Base-by-base conservation (phyloP, 2,888 invertebrate species). In the Cephus sareptanus region DNA sequence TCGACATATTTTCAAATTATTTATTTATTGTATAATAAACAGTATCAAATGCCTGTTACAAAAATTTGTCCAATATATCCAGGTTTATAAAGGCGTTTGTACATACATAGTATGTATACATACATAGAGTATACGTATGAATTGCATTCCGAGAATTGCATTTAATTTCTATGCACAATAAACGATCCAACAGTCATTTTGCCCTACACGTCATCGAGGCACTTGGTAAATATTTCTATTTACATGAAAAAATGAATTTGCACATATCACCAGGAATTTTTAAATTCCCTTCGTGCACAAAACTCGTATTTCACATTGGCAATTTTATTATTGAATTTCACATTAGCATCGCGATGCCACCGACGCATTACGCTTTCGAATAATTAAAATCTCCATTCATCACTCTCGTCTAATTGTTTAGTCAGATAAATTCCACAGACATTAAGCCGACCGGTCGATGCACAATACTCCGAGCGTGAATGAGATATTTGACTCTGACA, bases 401-500 rank as follows among this genome's bases (percentile, higher is more conserved):
- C 74, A 77, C 77, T 70, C 71, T 56, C 40, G 30, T 34, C 71
- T 75, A 77, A 77, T 77, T 77, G 75, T 75, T 77, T 77, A 75
- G 40, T 70, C 77, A 71, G 30, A 71, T 70, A 33, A 77, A 77
- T 77, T 75, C 75, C 71, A 34, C 31, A 40, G n/a, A 31, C 30
- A 71, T 75, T 76, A 35, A 70, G 34, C 40, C 70, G 70, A 75
- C 75, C 23, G 34, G 73, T 73, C 23, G 35, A 74, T 70, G 75
- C 69, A 56, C 56, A 56, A 56, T 56, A 15, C 56, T 40, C 33
- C 75, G 35, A 40, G 75, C 77, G 13, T 74, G 75, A 70, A 75
- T 80, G 80, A 85, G 83, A 81, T 82, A 85, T 83, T 76, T 79
- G 79, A 76, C 74, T 78, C 79, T 82, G 82, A 83, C 85, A 84